Evolutionary conservation across 2,888 invertebrate species (phyloP).

Genomic region (Lymantria monacha): DNA sequence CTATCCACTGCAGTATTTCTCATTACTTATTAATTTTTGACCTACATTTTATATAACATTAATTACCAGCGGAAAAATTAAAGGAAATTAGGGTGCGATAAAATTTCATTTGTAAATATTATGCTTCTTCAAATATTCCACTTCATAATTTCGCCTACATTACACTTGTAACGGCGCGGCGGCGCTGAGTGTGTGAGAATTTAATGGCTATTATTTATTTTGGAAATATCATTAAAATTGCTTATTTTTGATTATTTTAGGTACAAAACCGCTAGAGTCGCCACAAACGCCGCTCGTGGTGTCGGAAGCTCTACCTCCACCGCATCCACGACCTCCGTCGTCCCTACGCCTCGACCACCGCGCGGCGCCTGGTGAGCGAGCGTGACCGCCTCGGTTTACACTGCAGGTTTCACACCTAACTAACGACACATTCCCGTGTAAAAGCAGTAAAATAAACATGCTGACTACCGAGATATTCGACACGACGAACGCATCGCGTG

Average conservation of each 20-base stretch:
- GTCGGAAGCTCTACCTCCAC: conserved; percentile 69
- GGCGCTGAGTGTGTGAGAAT: not conserved
- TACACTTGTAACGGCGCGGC: too few relatives aligned
- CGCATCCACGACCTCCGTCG: conserved; percentile 75
- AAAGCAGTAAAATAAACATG: conserved; percentile 25
- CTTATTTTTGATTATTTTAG: conserved; percentile 32
- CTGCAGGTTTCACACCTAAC: conserved; percentile 64
- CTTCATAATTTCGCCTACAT: too few relatives aligned
- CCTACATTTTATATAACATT: too few relatives aligned
- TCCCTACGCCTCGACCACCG: conserved; percentile 80
- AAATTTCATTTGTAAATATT: too few relatives aligned
- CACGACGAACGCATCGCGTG: conserved; percentile 36
- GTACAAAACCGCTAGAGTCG: conserved; percentile 91
- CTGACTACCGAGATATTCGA: conserved; percentile 28
- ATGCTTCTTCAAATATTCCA: too few relatives aligned
- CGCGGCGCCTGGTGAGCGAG: conserved; percentile 81
- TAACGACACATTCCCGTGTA: conserved; percentile 60
- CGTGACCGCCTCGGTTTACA: conserved; percentile 68
- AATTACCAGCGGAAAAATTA: too few relatives aligned
- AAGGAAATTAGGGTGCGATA: too few relatives aligned
- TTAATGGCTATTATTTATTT: not conserved
- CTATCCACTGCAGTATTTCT: too few relatives aligned
- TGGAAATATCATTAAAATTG: not conserved
- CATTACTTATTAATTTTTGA: too few relatives aligned
- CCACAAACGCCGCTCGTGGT: conserved; percentile 90